A percentile compares a stretch with the other conserved stretches of the same genome.
Conservation (phyloP, 1,140 invertebrate genomes). For the Diuraphis noxia region DNA sequence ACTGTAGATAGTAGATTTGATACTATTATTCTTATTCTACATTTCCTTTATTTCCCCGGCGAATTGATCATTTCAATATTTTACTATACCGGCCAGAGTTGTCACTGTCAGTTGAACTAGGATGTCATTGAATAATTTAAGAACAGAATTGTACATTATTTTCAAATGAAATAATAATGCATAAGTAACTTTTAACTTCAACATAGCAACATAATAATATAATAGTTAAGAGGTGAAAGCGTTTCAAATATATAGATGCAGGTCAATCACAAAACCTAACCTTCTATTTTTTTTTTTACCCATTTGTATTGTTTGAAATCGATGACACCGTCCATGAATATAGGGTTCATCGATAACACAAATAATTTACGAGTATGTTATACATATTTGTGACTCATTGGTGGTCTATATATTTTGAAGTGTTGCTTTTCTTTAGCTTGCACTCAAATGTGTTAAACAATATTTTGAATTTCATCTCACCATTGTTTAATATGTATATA, state of each 20-base stretch:
- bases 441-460: neutral
- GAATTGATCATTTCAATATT: constrained; percentile 31
- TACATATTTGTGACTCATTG: neutral
- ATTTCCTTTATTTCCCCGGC: neutral
- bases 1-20: neutral
- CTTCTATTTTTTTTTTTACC: no score
- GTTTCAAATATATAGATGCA: neutral
- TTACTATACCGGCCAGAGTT: neutral
- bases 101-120: constrained; percentile 9
- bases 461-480: neutral
- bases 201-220: neutral
- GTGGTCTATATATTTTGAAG: neutral
- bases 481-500: neutral
- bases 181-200: neutral
- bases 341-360: neutral
- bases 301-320: neutral
- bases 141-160: neutral
- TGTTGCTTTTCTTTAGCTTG: neutral
- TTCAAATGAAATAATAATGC: neutral
- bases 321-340: neutral
- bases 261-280: neutral
- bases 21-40: neutral
- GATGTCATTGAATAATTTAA: neutral
- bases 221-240: neutral
- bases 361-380: neutral